Base-by-base conservation (phyloP, 2,888 invertebrate genomes). In the Euproctis similis region DNA sequence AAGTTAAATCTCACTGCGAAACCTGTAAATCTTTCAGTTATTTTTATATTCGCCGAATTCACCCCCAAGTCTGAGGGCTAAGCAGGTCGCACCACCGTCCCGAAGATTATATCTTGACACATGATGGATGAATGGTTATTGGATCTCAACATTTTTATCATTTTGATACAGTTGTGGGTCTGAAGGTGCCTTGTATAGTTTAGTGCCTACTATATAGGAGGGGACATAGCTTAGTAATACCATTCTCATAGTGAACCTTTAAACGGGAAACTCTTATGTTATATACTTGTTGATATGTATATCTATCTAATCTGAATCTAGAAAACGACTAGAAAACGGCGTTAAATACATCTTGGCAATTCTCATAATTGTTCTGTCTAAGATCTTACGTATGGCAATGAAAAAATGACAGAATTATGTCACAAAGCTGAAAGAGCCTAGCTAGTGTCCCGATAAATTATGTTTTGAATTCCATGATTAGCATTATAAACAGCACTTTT, bases 41-140 rank as follows among this genome's bases (percentile, higher is more conserved):
- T 81, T 81, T 82, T 81, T 82, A 81, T 81, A 78, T 81, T 76
- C 80, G 69, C 63, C 51, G 56, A 60, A 55, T 55, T 63, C 63
- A 62, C 69, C 69, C 72, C 65, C 70, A 60, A 60, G 65, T 53
- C 53, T 55, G 66, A 68, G 60, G 72, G 77, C 77, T 80, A 76
- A 82, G 82, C 76, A 76, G 71, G 75, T 75, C 60, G 66, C 64
- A 59, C 77, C 77, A 71, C 78, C 81, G 75, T 76, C 75, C 81
- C 77, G 31, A 70, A 87, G 88, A 88, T 88, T 88, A 87, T 87
- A 86, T 88, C 88, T 87, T 87, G 89, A 89, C 89, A 85, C 86
- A 82, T 90, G 90, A 90, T 90, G 89, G 90, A 90, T 90, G 90
- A 90, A 89, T 90, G 89, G 90, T 89, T 90, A 90, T 90, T 89